These are phyloP conservation scores for Coremacera marginata DNA, from an alignment of 2,888 invertebrate species.

Conservation along the genomic window DNA sequence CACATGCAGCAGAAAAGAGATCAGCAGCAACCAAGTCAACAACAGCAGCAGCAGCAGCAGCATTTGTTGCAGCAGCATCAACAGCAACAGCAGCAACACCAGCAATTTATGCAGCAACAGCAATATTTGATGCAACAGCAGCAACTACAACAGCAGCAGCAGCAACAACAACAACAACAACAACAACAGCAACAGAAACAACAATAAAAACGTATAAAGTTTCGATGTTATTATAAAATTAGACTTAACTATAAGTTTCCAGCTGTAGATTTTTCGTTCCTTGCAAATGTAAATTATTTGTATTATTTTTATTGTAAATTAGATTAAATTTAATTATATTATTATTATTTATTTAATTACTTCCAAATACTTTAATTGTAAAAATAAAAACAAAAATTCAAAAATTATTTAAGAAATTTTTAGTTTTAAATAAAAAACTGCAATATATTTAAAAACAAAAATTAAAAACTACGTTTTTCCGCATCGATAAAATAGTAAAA, in stretches of 20 bases:
- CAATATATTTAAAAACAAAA: background rate
- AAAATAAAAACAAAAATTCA: background rate
- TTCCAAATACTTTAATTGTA: background rate
- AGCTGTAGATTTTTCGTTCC: slow-evolving; percentile 14
- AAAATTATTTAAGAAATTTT: background rate
- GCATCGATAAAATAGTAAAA: too few species aligned
- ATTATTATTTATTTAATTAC: background rate
- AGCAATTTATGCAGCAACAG: slow-evolving; percentile 48
- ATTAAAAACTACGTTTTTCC: background rate
- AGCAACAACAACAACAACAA: slow-evolving; percentile 51
- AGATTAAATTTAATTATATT: background rate
- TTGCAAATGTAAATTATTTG: slow-evolving; percentile 18
- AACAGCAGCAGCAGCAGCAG: slow-evolving; percentile 50
- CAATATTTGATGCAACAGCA: slow-evolving; percentile 47
- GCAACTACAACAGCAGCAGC: slow-evolving; percentile 54
- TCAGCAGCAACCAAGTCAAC: slow-evolving; percentile 49
- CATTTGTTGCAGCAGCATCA: slow-evolving; percentile 49
- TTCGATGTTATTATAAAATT: background rate
- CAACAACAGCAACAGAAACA: slow-evolving; percentile 38
- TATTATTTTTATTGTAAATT: slow-evolving; percentile 25
- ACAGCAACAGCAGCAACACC: slow-evolving; percentile 49
- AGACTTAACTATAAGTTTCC: background rate
- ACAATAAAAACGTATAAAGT: slow-evolving; percentile 15
- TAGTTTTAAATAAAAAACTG: background rate
- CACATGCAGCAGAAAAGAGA: slow-evolving; percentile 56